Evolutionary conservation across 2,113 vertebrate genomes (phyloP).

Genomic region (Vimba vimba): DNA sequence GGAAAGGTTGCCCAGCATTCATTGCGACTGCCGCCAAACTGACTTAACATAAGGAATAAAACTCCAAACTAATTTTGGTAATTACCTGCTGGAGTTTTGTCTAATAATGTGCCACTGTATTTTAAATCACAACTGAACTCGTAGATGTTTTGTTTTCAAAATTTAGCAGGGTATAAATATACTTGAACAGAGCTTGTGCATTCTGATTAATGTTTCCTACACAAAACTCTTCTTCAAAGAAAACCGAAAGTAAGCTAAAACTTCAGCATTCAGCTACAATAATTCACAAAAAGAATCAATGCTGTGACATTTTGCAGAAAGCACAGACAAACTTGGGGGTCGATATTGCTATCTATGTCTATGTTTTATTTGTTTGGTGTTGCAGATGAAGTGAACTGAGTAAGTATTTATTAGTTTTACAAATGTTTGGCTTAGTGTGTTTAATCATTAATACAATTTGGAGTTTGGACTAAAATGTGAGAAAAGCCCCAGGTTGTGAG

Average conservation of each 20-base stretch:
- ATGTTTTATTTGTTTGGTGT: conserved; percentile 10
- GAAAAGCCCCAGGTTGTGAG: conserved; percentile 1
- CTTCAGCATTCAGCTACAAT: conserved; percentile 35
- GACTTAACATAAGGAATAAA: not conserved
- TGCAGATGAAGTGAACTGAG: not conserved
- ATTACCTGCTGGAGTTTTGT: not conserved
- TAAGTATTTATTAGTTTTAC: conserved; percentile 26
- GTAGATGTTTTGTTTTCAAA: not conserved
- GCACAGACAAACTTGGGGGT: conserved; percentile 14
- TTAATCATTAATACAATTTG: conserved; percentile 18
- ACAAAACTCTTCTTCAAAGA: not conserved
- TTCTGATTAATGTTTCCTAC: not conserved
- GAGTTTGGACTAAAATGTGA: not conserved
- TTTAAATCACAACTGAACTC: not conserved
- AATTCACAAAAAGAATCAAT: conserved; percentile 38
- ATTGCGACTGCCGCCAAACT: not conserved
- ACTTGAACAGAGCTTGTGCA: not conserved
- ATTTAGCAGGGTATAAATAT: conserved; percentile 8
- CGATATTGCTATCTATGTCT: conserved; percentile 22
- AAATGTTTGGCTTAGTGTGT: conserved; percentile 1
- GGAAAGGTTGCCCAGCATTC: not conserved
- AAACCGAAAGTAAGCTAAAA: conserved; percentile 1
- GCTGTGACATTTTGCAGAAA: conserved; percentile 25
- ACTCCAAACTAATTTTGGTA: not conserved
- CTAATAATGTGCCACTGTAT: no score